Conservation (phyloP, 2,797 vertebrate species). For the Sus cebifrons region DNA sequence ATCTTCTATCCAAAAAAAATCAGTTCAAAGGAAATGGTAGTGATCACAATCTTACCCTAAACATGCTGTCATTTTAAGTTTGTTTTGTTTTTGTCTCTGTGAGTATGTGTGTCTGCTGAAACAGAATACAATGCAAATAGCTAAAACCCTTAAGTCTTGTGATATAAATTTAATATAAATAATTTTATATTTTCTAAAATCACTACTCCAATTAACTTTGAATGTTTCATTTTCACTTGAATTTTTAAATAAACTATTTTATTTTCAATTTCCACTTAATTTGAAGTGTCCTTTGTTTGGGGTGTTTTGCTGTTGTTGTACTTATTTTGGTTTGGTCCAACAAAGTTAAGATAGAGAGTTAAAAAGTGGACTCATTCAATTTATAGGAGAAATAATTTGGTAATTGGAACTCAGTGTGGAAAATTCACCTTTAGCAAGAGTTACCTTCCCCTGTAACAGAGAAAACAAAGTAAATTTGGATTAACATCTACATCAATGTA, state of each 20-base stretch:
- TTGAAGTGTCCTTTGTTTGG: neutral
- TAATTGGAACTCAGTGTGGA: neutral
- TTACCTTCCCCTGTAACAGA: neutral
- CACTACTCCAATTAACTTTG: neutral
- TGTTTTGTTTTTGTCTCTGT: neutral
- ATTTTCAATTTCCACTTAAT: constrained; percentile 16
- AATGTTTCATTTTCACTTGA: constrained; percentile 21
- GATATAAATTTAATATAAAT: neutral
- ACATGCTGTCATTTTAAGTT: neutral
- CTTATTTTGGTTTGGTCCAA: neutral
- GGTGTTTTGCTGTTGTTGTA: neutral
- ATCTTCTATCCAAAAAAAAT: neutral
- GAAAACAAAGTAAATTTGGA: neutral
- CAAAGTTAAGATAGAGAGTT: neutral
- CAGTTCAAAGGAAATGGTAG: neutral
- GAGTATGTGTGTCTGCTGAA: neutral
- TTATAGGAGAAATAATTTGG: neutral
- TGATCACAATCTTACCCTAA: neutral
- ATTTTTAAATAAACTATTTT: constrained; percentile 30
- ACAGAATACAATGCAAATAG: neutral
- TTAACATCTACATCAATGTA: no score
- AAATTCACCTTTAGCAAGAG: neutral
- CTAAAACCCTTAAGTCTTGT: neutral
- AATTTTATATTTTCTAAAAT: neutral
- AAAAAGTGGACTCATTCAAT: neutral